These are phyloP conservation scores for Lithophane socia DNA, from an alignment of 2,888 invertebrate species.

Conservation along the genomic window DNA sequence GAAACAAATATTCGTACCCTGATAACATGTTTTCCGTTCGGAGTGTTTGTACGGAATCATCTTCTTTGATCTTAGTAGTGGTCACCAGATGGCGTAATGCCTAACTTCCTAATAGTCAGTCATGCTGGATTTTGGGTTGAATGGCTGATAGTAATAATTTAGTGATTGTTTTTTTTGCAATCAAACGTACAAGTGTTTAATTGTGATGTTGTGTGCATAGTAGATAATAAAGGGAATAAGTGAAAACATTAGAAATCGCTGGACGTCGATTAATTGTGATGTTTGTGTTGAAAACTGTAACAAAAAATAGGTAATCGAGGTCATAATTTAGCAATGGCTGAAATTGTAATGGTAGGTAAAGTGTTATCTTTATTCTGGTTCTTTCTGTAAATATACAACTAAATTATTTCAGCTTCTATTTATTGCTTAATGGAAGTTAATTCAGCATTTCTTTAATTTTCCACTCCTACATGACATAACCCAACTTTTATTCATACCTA, in stretches of 20 bases:
- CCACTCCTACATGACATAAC: conserved; percentile 83
- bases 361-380: conserved; percentile 25
- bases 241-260: conserved; percentile 45
- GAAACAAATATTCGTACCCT: conserved; percentile 27
- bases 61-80: conserved; percentile 31
- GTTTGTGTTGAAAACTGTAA: conserved; percentile 67
- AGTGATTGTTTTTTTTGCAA: conserved; percentile 74
- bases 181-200: conserved; percentile 48
- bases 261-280: conserved; percentile 57
- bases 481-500: conserved; percentile 81
- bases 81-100: conserved; percentile 76
- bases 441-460: conserved; percentile 55
- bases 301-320: conserved; percentile 70
- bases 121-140: conserved; percentile 79
- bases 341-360: conserved; percentile 73
- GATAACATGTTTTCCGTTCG: conserved; percentile 16
- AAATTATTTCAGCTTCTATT: neutral
- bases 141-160: conserved; percentile 83
- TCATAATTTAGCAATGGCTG: conserved; percentile 77
- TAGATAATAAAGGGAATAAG: conserved; percentile 40
- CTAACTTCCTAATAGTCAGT: conserved; percentile 59
- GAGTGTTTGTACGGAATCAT: conserved; percentile 6
- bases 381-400: conserved; percentile 4
- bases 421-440: conserved; percentile 54
- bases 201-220: conserved; percentile 63